These are phyloP conservation scores for Sturnus vulgaris DNA, from an alignment of 2,113 vertebrate genomes.

Conservation along the genomic window DNA sequence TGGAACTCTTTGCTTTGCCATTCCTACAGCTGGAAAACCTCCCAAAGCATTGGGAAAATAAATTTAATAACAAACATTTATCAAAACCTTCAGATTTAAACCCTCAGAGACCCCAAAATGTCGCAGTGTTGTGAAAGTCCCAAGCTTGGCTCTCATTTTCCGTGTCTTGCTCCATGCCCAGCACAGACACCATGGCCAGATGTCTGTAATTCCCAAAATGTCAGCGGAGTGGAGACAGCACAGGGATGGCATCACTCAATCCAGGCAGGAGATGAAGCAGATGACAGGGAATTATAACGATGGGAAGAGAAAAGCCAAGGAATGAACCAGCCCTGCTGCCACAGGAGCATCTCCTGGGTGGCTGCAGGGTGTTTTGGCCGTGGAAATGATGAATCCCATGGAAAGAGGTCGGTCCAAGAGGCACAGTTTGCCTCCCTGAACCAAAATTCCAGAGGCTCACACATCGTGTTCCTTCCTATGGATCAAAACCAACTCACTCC, in stretches of 20 bases:
- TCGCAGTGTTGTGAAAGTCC: background rate
- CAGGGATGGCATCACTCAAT: background rate
- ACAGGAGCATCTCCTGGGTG: background rate
- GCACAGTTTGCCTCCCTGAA: background rate
- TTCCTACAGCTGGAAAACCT: background rate
- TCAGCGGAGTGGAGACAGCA: background rate
- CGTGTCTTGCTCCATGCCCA: background rate
- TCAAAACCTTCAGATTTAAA: background rate
- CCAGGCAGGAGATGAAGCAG: background rate
- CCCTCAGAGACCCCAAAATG: background rate
- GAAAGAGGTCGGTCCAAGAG: background rate
- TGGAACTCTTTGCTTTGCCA: background rate
- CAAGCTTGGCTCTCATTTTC: background rate
- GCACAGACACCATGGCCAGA: background rate
- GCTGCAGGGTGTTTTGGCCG: background rate
- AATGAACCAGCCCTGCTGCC: background rate
- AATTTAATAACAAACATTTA: background rate
- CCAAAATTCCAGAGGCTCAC: fast-evolving
- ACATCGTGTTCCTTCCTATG: fast-evolving
- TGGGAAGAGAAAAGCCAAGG: background rate
- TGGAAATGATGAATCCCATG: background rate
- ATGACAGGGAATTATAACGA: background rate
- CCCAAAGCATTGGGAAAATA: background rate
- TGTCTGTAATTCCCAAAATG: background rate
- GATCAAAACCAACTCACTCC: background rate